Evolutionary conservation across 2,888 invertebrate genomes (phyloP), one percentile per base, ranked within the genome.

Genomic region (Criorhina ranunculi): DNA sequence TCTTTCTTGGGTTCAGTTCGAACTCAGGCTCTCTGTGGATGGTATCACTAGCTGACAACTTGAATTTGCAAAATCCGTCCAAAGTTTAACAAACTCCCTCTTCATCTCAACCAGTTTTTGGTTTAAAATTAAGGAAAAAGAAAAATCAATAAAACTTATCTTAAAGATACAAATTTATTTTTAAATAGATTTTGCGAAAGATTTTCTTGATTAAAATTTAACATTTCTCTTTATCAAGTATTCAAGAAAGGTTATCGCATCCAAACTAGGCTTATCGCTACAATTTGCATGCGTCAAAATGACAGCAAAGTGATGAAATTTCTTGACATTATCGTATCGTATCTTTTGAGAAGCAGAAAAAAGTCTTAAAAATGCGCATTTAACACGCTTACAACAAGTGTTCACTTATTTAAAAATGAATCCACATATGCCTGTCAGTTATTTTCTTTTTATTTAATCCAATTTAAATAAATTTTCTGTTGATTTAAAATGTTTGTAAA

Each of bases 341-440:
- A 11, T 33, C 6, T 62, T 5, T 12, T 12, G 42, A 29, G 5
- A 40, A 8, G 40, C 15, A 40, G n/a, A 8, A 59, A 15, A 44
- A 9, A 60, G 24, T 19, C 17, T 24, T 46, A 15, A 31, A 60
- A 59, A 59, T 59, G 59, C 59, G 59, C 60, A 60, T 60, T n/a
- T 15, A 42, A 60, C 31, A 44, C 60, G 44, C 3, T 60, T 31
- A 60, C 44, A 60, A 60, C 11, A 42, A 29, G 8, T 60, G 31
- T 24, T 15, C 12, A 9, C 9, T 29, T 42, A 59, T 59, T 42
- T 59, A n/a, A 59, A 42, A 60, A 9, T 46, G 6, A 31, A 17
- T 31, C 17, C 60, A 31, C 5, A 29, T 15, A 15, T 29, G 11
- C 4, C 9, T 60, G 29, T 19, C 8, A 7, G 46, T 60, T n/a